These are phyloP conservation scores for Pandemis cinnamomeana DNA, from an alignment of 2,888 invertebrate genomes.

Conservation along the genomic window DNA sequence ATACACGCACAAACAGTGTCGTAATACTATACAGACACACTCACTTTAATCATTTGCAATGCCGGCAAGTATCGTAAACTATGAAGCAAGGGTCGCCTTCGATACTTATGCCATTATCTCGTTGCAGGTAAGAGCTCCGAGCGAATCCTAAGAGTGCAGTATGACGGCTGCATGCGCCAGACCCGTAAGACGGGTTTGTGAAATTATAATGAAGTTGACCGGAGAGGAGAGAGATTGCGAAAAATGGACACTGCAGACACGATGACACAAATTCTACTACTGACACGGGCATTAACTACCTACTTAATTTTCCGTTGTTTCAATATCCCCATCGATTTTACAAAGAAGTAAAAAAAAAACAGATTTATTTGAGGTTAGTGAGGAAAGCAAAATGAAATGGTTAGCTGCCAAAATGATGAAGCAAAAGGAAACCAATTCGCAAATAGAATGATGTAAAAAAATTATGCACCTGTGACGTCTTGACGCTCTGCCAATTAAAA, in stretches of 20 bases:
- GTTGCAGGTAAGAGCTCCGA: conserved; percentile 7
- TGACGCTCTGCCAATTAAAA: neutral
- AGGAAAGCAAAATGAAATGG: no score
- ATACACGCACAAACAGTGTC: neutral
- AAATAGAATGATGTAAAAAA: no score
- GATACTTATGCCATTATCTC: neutral
- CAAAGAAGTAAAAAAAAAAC: no score
- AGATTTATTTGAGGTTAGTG: no score
- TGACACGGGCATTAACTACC: neutral
- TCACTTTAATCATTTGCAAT: conserved; percentile 1
- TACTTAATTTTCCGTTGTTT: neutral
- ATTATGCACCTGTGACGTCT: neutral
- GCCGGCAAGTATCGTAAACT: neutral
- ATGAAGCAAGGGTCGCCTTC: neutral
- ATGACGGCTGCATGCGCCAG: neutral
- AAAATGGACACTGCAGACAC: neutral
- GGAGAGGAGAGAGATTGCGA: neutral
- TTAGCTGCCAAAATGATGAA: no score
- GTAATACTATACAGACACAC: neutral
- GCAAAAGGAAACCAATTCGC: no score
- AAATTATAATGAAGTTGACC: neutral
- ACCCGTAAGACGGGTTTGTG: neutral
- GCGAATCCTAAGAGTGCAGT: neutral
- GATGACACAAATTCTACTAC: neutral
- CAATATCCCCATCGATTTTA: neutral